Base-by-base conservation (phyloP, 2,113 vertebrate species). In the Butastur rufipennis region DNA sequence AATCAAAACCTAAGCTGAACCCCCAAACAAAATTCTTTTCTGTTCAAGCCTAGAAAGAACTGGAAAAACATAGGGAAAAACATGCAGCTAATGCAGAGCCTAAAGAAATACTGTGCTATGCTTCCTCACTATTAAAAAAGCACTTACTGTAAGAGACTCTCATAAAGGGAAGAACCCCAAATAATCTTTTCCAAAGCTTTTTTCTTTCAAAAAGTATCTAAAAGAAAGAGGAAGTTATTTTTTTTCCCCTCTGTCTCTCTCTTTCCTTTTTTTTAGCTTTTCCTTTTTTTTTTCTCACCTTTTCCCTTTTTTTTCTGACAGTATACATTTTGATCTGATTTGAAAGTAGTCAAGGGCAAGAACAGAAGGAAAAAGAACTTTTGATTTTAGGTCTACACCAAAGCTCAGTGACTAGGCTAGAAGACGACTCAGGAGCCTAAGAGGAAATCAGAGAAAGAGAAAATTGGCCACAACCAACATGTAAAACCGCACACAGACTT, bases 361-460 rank as follows among this genome's bases (percentile, higher is more conserved):
- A 97, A 91, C 25, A 94, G 71, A 95, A 91, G 47, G 20, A 74
- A 78, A 88, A 88, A 88, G 23, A 71, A 81, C 59, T 74, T 97
- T 93, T 96, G 81, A 96, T 96, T 95, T 93, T 58, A 86, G 77
- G 59, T 92, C 75, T 92, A 88, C 71, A 93, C 75, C 82, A 93
- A 95, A 95, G 78, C 61, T 88, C 71, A 47, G 75, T 93, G 86
- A 93, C 91, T 90, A 75, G 21, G 42, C 58, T 78, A 66, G 70
- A 91, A 83, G 74, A 92, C 3, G 3, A 94, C 73, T 89, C 80
- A 68, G 50, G 43, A 94, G 66, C 62, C 62, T 66, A 92, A 93
- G 27, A 93, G 61, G 10, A 95, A 86, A 95, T 90, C 85, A 95
- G 36, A 90, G 61, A 55, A 88, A 63, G 62, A 92, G 83, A 89